These are phyloP conservation scores for Perithous albicinctus DNA, from an alignment of 2,888 invertebrate genomes.

Conservation along the genomic window DNA sequence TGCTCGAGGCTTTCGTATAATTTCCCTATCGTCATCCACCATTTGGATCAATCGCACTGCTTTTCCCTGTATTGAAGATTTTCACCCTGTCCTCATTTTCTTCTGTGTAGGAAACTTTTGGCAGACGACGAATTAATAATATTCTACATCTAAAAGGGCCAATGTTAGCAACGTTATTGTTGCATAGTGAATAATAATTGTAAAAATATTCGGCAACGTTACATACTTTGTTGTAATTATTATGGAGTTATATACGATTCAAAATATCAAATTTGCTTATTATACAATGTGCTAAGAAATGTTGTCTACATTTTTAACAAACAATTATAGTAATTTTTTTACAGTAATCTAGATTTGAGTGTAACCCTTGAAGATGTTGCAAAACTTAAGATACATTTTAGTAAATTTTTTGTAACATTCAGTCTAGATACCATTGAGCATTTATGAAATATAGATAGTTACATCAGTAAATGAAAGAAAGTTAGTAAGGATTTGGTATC, in stretches of 20 bases:
- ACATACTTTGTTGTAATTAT: background rate
- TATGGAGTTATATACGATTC: background rate
- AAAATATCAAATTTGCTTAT: no score
- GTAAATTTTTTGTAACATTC: background rate
- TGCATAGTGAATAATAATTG: background rate
- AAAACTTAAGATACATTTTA: background rate
- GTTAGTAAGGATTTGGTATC: background rate
- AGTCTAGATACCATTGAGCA: background rate
- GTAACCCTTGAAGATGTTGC: no score
- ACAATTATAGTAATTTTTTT: background rate
- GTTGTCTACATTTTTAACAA: background rate
- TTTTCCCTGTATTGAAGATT: slow-evolving; percentile 32
- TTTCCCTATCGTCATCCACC: slow-evolving; percentile 49
- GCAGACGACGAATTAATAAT: background rate
- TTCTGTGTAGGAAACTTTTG: no score
- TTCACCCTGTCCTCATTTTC: background rate
- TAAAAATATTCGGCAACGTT: background rate
- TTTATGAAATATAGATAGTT: background rate
- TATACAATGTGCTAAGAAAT: no score
- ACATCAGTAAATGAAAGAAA: background rate
- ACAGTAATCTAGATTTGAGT: background rate
- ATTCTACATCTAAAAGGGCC: background rate
- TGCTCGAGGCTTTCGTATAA: slow-evolving; percentile 52
- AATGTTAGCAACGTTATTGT: background rate
- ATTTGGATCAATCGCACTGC: slow-evolving; percentile 30